A percentile compares a stretch with the other conserved stretches of the same genome.
Evolutionary conservation across 2,888 invertebrate species (phyloP).

Genomic region (Ecliptopera silaceata): DNA sequence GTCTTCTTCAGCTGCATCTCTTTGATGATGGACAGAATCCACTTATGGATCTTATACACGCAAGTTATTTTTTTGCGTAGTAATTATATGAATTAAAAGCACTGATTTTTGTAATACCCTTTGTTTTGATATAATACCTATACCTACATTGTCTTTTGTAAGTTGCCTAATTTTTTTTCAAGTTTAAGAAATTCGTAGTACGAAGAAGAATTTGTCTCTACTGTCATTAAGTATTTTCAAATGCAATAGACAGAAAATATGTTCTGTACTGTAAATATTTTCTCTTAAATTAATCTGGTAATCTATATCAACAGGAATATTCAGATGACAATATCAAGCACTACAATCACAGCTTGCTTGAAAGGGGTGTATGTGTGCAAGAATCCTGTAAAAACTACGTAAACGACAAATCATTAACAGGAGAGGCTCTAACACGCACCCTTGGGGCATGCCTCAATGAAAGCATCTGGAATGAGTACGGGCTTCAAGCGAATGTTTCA

Average conservation of each 20-base stretch:
- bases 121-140: too few species aligned
- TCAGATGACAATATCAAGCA: slow-evolving; percentile 11
- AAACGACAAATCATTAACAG: slow-evolving; percentile 5
- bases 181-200: too few species aligned
- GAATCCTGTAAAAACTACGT: slow-evolving; percentile 1
- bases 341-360: slow-evolving; percentile 18
- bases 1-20: slow-evolving; percentile 11
- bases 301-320: too few species aligned
- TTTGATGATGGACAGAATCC: slow-evolving; percentile 6
- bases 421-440: slow-evolving; percentile 12
- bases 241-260: too few species aligned
- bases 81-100: too few species aligned
- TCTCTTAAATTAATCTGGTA: too few species aligned
- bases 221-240: too few species aligned
- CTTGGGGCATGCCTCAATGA: slow-evolving; percentile 22
- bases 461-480: slow-evolving; percentile 14
- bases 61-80: not conserved
- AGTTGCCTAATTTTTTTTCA: too few species aligned
- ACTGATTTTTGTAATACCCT: too few species aligned
- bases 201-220: too few species aligned
- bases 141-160: too few species aligned
- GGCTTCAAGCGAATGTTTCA: slow-evolving; percentile 10
- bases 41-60: slow-evolving; percentile 19
- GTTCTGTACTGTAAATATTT: too few species aligned
- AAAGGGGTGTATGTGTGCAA: slow-evolving; percentile 18